Evolutionary conservation across 2,888 invertebrate genomes (phyloP).

Genomic region (Tricholauxania praeusta): DNA sequence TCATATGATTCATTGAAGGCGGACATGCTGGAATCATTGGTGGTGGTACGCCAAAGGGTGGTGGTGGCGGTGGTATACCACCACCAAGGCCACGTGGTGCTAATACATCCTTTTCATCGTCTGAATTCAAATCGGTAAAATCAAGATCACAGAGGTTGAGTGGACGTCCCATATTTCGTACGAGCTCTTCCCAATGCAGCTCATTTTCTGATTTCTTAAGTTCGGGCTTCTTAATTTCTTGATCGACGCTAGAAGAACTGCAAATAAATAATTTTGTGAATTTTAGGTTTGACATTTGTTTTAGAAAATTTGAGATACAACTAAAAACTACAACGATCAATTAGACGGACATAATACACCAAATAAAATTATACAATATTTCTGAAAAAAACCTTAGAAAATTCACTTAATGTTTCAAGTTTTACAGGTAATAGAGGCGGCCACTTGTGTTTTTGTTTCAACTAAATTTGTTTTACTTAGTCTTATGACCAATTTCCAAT

Average conservation of each 20-base stretch:
- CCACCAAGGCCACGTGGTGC: constrained; percentile 76
- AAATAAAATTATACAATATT: too few relatives aligned
- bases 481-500: too few relatives aligned
- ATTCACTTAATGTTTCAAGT: too few relatives aligned
- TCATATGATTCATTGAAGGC: constrained; percentile 68
- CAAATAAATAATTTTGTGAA: constrained; percentile 24
- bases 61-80: constrained; percentile 83
- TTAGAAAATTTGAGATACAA: too few relatives aligned
- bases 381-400: too few relatives aligned
- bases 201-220: constrained; percentile 93
- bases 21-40: constrained; percentile 67
- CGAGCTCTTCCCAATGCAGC: constrained; percentile 94
- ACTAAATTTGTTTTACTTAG: too few relatives aligned
- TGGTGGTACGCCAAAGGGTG: constrained; percentile 75
- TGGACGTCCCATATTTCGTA: constrained; percentile 79
- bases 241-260: constrained; percentile 80
- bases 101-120: constrained; percentile 86
- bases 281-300: too few relatives aligned
- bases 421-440: too few relatives aligned
- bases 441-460: too few relatives aligned
- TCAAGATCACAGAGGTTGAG: constrained; percentile 93
- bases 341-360: too few relatives aligned
- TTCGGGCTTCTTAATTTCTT: constrained; percentile 77
- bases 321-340: too few relatives aligned
- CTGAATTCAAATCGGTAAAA: constrained; percentile 91